Percentiles rank a stretch among this genome's conserved stretches.
phyloP scores from a whole-genome alignment of 1,140 invertebrate genomes.

The Ctenoplectra terminalis region DNA sequence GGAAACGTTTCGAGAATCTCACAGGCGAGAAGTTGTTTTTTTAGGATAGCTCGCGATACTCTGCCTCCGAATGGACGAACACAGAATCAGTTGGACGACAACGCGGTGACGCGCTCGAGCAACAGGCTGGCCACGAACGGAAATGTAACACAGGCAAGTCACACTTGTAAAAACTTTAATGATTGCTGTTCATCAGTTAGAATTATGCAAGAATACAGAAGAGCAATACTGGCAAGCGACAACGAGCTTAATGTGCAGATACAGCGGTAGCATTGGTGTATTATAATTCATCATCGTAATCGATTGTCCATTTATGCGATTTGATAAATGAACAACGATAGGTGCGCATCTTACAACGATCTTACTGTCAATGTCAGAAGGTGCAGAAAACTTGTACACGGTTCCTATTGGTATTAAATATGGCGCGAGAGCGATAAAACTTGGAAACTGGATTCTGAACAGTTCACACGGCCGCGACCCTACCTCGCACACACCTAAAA shows the following conservation, averaged over 20 bases:
- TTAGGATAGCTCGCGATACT: conserved; percentile 37
- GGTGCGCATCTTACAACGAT: conserved; percentile 64
- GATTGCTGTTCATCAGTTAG: conserved; percentile 77
- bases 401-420: conserved; percentile 61
- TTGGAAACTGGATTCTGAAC: conserved; percentile 57
- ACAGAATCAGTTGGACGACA: not conserved
- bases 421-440: conserved; percentile 53
- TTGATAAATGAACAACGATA: conserved; percentile 51
- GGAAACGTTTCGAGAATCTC: not conserved
- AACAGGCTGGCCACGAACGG: not conserved
- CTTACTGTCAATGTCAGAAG: conserved; percentile 60
- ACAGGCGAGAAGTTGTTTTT: conserved; percentile 5
- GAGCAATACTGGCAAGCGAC: conserved; percentile 81
- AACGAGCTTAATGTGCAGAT: conserved; percentile 79
- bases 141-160: conserved; percentile 47
- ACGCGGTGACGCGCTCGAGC: no score
- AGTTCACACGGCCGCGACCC: not conserved
- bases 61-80: conserved; percentile 27
- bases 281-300: conserved; percentile 61
- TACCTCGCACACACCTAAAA: not conserved
- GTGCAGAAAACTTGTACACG: conserved; percentile 61
- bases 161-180: conserved; percentile 81
- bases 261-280: conserved; percentile 77
- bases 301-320: conserved; percentile 61
- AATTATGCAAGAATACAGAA: conserved; percentile 78